Percentiles rank a stretch among this genome's conserved stretches.
These are phyloP conservation scores for Geococcyx californianus DNA, from an alignment of 2,113 vertebrate species.

Conservation along the genomic window DNA sequence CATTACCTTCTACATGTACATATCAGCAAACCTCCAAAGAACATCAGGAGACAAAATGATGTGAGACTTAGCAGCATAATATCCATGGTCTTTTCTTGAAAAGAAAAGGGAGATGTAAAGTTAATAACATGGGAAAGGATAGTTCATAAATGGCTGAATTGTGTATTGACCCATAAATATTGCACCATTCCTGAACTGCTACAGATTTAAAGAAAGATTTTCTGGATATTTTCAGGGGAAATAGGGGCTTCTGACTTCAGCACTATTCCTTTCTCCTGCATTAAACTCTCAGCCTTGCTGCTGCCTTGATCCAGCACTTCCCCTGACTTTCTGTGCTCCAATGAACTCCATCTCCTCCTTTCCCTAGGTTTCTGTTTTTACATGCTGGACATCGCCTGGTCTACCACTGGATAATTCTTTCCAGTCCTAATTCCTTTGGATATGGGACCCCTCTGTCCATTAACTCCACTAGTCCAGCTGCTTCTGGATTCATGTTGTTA, in stretches of 20 bases:
- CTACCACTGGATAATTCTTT: not conserved
- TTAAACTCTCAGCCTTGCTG: not conserved
- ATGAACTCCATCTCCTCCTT: not conserved
- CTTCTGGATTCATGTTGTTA: not conserved
- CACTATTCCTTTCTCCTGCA: not conserved
- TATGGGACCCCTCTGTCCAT: not conserved
- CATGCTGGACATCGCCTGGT: too few species aligned
- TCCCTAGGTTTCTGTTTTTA: not conserved
- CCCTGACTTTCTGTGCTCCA: not conserved
- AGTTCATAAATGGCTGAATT: not conserved
- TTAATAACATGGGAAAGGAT: not conserved
- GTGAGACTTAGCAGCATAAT: not conserved
- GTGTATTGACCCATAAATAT: not conserved
- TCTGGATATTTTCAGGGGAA: not conserved
- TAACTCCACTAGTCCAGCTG: not conserved
- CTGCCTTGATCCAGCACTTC: not conserved
- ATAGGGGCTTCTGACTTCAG: not conserved
- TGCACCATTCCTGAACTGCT: not conserved
- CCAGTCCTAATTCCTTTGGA: not conserved
- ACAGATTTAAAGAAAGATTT: not conserved
- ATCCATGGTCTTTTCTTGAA: not conserved
- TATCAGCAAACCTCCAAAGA: conserved; percentile 26
- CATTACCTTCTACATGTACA: conserved; percentile 31
- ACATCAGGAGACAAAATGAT: not conserved
- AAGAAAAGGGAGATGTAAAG: not conserved